Evolutionary conservation across 2,888 invertebrate genomes (phyloP).

Genomic region (Caenorhabditis uteleia): DNA sequence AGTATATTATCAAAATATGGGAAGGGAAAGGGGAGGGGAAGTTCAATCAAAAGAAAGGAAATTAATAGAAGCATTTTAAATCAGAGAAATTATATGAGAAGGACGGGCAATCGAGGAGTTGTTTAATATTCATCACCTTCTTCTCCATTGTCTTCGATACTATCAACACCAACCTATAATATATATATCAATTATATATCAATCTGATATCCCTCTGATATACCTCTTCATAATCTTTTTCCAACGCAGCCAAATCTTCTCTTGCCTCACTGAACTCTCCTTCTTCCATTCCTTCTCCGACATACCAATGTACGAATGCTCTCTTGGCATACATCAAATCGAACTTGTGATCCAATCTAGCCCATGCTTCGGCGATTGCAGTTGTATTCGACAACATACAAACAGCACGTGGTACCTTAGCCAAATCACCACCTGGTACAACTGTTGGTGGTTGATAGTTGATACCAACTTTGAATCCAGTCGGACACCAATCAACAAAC

Average conservation of each 20-base stretch:
- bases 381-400: slow-evolving; percentile 78
- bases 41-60: no score
- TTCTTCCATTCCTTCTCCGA: slow-evolving; percentile 69
- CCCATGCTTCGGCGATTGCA: slow-evolving; percentile 80
- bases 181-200: background rate
- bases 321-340: slow-evolving; percentile 76
- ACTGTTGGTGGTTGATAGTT: slow-evolving; percentile 76
- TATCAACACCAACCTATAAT: slow-evolving; percentile 63
- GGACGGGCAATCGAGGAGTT: no score
- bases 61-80: background rate
- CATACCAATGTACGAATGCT: slow-evolving; percentile 71
- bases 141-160: slow-evolving; percentile 56
- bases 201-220: background rate
- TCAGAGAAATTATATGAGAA: background rate
- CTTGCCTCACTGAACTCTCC: slow-evolving; percentile 67
- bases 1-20: no score
- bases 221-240: slow-evolving; percentile 59
- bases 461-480: slow-evolving; percentile 69
- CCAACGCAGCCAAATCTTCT: slow-evolving; percentile 60
- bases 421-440: slow-evolving; percentile 88
- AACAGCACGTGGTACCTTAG: slow-evolving; percentile 77
- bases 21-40: no score
- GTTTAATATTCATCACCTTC: slow-evolving; percentile 57
- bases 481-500: slow-evolving; percentile 68
- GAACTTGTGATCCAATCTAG: slow-evolving; percentile 79